Base-by-base conservation (phyloP, 2,888 invertebrate genomes). In the Synergus gifuensis region DNA sequence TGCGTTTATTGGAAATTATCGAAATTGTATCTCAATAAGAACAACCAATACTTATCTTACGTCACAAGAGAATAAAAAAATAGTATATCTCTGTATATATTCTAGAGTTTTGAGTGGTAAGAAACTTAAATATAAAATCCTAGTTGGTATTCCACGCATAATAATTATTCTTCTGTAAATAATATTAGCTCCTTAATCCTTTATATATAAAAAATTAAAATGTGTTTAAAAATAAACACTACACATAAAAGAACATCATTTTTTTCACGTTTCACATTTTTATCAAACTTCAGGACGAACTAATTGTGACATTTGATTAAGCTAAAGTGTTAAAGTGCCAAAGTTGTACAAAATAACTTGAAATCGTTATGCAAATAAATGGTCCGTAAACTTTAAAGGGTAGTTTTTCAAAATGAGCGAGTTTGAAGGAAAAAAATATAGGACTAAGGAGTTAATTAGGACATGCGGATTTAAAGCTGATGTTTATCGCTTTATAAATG, bases 141-240 rank as follows among this genome's bases (percentile, higher is more conserved):
- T 89, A 87, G 86, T 86, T 85, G 86, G 85, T 84, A 85, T 82
- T 80, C 80, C 78, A 46, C 12, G 28, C 22, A 49, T 69, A 22
- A 66, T 40, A 40, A 49, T 69, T 85, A 83, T 79, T 85, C 79
- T 86, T 86, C 85, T 89, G 88, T 89, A 89, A 83, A 89, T 88
- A 89, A 83, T 84, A 85, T 86, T 86, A 81, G 85, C 83, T 85
- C 82, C 84, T 84, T 85, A 85, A 86, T 86, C 84, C 87, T 89
- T 88, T 88, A 88, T 88, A 84, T 62, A 84, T 28, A 12, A 62
- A 86, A 82, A 80, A 40, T 58, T 80, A 82, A 76, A 84, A 84
- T 86, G 86, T 89, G 87, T 88, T 87, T 82, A 85, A 89, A 89
- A 89, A 89, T 89, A 89, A 89, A 88, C 83, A 84, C 83, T 81